A percentile compares a stretch with the other conserved stretches of the same genome.
Evolutionary conservation across 2,888 invertebrate genomes (phyloP).

Genomic region (Cataglyphis livida): DNA sequence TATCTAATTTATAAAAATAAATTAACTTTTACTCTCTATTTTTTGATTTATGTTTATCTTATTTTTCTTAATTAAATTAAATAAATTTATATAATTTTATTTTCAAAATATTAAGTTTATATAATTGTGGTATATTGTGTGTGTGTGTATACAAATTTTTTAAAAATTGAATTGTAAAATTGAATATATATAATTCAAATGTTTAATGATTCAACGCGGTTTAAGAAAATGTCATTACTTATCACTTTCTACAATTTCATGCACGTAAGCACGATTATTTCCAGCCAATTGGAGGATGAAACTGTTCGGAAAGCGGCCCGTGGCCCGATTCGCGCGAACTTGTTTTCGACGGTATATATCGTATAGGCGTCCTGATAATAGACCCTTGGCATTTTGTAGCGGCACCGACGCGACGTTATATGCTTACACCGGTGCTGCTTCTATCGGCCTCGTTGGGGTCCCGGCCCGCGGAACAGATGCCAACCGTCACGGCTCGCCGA

Average conservation of each 20-base stretch:
- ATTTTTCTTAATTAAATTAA: neutral
- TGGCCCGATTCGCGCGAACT: constrained; percentile 39
- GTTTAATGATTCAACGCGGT: neutral
- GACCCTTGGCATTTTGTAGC: constrained; percentile 79
- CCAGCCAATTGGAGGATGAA: constrained; percentile 73
- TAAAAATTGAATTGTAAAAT: neutral
- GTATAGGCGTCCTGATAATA: constrained; percentile 60
- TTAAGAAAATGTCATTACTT: constrained; percentile 62
- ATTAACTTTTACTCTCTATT: constrained; percentile 4
- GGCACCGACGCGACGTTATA: constrained; percentile 60
- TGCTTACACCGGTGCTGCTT: constrained; percentile 61
- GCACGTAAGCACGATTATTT: constrained; percentile 62
- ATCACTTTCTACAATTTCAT: constrained; percentile 49
- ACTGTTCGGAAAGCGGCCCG: constrained; percentile 73
- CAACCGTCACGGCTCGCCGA: constrained; percentile 85
- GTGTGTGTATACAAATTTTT: neutral
- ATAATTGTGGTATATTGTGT: neutral
- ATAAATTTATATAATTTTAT: neutral
- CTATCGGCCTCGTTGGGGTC: constrained; percentile 72
- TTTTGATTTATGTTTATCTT: neutral
- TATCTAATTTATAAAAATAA: constrained; percentile 30
- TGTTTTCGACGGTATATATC: constrained; percentile 62
- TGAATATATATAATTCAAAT: neutral
- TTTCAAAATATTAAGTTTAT: neutral
- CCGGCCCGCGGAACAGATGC: constrained; percentile 83